Percentiles rank a stretch among this genome's conserved stretches.
Conservation (phyloP, 2,797 vertebrate species). For the Carduelis carduelis region DNA sequence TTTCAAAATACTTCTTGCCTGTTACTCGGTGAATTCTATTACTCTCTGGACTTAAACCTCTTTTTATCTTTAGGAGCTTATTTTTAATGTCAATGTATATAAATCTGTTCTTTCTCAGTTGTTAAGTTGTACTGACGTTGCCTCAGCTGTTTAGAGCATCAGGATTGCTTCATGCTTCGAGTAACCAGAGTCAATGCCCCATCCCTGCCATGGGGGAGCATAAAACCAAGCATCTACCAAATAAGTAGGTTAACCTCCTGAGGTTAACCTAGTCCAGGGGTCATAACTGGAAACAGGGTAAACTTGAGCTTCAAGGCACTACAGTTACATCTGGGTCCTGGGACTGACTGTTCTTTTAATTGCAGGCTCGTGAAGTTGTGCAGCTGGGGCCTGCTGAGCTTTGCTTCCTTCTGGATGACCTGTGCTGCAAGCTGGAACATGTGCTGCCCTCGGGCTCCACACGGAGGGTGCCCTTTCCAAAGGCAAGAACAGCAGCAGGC, state of each 20-base stretch:
- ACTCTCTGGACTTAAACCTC: background rate
- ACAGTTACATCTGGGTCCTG: background rate
- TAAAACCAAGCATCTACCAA: background rate
- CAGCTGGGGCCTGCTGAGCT: constrained; percentile 90
- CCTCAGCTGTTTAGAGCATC: background rate
- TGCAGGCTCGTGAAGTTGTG: constrained; percentile 85
- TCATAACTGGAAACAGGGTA: background rate
- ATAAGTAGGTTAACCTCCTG: background rate
- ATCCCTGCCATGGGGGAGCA: background rate
- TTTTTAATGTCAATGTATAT: background rate
- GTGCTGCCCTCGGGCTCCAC: constrained; percentile 76
- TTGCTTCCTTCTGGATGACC: constrained; percentile 91
- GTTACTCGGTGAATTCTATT: background rate
- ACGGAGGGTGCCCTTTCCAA: constrained; percentile 84
- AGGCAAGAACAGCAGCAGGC: constrained; percentile 75
- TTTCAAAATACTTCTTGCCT: background rate
- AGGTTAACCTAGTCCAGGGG: background rate
- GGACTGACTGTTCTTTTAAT: background rate
- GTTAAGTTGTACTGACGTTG: background rate
- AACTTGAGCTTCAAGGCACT: background rate
- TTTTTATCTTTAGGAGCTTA: background rate
- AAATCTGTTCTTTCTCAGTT: background rate
- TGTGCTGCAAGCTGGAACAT: constrained; percentile 89
- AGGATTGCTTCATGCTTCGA: background rate
- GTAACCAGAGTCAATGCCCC: background rate